phyloP scores from a whole-genome alignment of 2,797 vertebrate genomes.

The Chaunax sp. region DNA sequence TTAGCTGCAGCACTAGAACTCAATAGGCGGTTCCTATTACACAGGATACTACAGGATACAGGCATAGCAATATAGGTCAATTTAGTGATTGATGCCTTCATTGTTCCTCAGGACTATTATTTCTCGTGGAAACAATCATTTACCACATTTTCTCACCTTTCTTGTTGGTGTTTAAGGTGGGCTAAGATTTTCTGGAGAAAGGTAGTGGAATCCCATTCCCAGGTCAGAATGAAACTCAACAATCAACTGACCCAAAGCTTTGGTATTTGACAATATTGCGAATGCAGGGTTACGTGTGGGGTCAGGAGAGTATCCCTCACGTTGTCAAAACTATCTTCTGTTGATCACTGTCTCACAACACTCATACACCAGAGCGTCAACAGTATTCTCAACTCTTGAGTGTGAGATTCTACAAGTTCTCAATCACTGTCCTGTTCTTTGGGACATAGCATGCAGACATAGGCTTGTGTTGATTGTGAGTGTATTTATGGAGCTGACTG shows the following conservation, averaged over 20 bases:
- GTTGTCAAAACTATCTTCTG: background rate
- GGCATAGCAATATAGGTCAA: conserved; percentile 45
- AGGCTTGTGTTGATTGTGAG: background rate
- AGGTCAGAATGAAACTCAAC: too few species aligned
- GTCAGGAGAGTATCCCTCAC: background rate
- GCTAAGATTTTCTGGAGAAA: too few species aligned
- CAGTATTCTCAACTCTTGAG: conserved; percentile 1
- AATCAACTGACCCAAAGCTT: too few species aligned
- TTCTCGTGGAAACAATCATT: conserved; percentile 4
- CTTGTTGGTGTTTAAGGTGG: too few species aligned
- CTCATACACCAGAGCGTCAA: background rate
- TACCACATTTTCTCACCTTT: too few species aligned
- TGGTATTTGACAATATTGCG: too few species aligned
- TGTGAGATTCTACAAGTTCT: conserved; percentile 55
- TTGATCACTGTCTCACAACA: background rate
- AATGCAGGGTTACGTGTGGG: background rate
- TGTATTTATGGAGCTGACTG: background rate
- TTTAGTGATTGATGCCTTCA: conserved; percentile 29
- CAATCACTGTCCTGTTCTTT: background rate
- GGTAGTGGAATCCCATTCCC: too few species aligned
- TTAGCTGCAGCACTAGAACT: conserved; percentile 37
- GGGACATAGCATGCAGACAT: background rate
- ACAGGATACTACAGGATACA: too few species aligned
- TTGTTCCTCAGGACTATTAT: conserved; percentile 13
- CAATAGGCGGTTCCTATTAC: conserved; percentile 41